phyloP scores from a whole-genome alignment of 2,113 vertebrate species.

The Albula glossodonta region DNA sequence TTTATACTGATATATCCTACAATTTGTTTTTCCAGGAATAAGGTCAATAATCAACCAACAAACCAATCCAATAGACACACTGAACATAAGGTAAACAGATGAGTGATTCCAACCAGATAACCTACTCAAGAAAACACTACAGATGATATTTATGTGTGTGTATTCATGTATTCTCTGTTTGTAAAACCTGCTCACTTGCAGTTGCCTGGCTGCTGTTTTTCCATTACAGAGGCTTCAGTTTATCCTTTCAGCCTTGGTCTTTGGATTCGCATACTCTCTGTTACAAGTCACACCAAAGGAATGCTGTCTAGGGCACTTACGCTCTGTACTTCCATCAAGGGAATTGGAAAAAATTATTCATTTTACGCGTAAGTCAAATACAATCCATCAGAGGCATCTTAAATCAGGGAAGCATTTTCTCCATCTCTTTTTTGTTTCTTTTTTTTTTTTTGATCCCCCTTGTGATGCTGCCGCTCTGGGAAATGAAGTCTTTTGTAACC shows the following conservation, averaged over 20 bases:
- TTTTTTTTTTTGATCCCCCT: not conserved
- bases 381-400: slow-evolving; percentile 53
- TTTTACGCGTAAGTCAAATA: slow-evolving; percentile 28
- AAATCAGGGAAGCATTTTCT: slow-evolving; percentile 38
- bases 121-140: not conserved
- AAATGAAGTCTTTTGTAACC: not conserved
- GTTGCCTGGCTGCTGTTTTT: not conserved
- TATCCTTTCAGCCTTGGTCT: not conserved
- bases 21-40: too few species aligned
- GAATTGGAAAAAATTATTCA: slow-evolving; percentile 17
- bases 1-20: too few species aligned
- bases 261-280: not conserved
- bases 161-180: not conserved
- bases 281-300: not conserved
- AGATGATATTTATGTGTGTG: not conserved
- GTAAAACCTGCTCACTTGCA: not conserved
- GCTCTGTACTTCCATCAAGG: slow-evolving; percentile 42
- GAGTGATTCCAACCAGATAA: not conserved
- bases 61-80: not conserved
- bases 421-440: slow-evolving; percentile 1
- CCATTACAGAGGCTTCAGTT: not conserved
- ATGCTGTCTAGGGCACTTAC: not conserved
- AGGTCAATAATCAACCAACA: too few species aligned
- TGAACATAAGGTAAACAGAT: not conserved
- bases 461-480: not conserved